Evolutionary conservation across 2,113 vertebrate genomes (phyloP).

Genomic region (Dipodomys ordii): DNA sequence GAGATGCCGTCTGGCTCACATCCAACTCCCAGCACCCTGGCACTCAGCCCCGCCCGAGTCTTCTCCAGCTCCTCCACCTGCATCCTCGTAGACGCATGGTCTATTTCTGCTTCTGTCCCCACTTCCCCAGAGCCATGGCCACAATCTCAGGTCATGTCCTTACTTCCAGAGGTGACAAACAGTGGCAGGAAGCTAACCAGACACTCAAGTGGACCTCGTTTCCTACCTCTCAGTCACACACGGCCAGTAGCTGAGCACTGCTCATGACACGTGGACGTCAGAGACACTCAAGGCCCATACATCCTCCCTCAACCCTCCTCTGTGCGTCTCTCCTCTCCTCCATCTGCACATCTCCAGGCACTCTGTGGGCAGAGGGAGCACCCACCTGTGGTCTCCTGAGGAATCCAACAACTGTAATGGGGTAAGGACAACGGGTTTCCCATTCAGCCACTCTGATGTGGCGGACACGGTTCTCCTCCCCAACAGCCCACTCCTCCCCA

Average conservation of each 20-base stretch:
- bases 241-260: neutral
- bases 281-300: neutral
- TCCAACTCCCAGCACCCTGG: too few relatives aligned
- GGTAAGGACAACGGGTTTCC: accelerated
- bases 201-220: neutral
- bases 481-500: neutral
- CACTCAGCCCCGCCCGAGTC: accelerated
- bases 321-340: neutral
- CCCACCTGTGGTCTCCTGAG: neutral
- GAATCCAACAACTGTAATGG: neutral
- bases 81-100: too few relatives aligned
- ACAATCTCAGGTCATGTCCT: too few relatives aligned
- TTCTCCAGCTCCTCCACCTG: neutral
- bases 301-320: neutral
- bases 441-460: accelerated
- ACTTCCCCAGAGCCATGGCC: neutral
- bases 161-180: neutral
- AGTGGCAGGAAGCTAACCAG: neutral
- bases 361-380: too few relatives aligned
- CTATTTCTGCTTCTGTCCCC: neutral
- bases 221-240: neutral
- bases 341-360: too few relatives aligned
- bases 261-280: neutral
- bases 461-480: too few relatives aligned
- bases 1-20: neutral